These are phyloP conservation scores for Myxocyprinus asiaticus DNA, from an alignment of 2,113 vertebrate genomes.

Conservation along the genomic window DNA sequence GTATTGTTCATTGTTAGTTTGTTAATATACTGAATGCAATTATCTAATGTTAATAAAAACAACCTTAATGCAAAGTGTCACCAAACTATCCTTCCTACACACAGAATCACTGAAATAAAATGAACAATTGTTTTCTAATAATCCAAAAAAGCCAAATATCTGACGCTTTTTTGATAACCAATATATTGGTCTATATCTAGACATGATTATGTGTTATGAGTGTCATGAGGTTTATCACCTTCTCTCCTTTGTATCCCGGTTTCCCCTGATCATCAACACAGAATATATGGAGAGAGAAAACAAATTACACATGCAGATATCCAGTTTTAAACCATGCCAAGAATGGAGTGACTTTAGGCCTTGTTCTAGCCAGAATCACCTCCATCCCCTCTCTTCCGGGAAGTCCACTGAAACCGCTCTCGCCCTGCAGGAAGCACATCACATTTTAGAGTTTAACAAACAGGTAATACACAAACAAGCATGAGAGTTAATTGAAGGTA, in stretches of 20 bases:
- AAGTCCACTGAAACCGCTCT: constrained; percentile 80
- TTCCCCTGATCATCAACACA: constrained; percentile 78
- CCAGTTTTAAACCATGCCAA: background rate
- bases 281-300: background rate
- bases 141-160: too few species aligned
- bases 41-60: too few species aligned
- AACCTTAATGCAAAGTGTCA: too few species aligned
- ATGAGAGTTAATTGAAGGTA: background rate
- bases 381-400: constrained; percentile 83
- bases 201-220: too few species aligned
- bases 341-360: background rate
- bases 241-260: constrained; percentile 88
- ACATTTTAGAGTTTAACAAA: background rate
- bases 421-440: constrained; percentile 73
- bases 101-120: too few species aligned
- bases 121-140: too few species aligned
- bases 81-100: too few species aligned
- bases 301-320: background rate
- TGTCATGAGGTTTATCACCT: constrained; percentile 68
- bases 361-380: constrained; percentile 67
- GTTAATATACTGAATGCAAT: too few species aligned
- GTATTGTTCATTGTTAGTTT: too few species aligned
- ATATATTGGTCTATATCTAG: too few species aligned
- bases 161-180: too few species aligned
- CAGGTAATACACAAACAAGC: background rate